Evolutionary conservation across 2,888 invertebrate species (phyloP), one percentile per base, ranked within the genome.

Genomic region (Alloplasta piceator): DNA sequence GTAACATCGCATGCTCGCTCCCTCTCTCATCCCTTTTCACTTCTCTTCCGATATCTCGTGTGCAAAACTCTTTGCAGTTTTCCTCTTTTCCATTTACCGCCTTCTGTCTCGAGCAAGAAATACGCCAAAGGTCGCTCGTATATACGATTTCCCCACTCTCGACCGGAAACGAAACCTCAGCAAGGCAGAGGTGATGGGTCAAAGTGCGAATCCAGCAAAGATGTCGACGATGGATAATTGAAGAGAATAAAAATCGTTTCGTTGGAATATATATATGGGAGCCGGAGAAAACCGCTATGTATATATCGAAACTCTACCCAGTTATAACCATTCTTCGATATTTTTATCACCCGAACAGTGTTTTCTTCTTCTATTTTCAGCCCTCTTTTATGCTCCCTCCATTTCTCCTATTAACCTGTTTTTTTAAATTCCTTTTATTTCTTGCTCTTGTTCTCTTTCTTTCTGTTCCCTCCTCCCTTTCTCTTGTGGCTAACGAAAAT

Each of bases 141-240:
- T 12, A 50, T 63, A 46, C 7, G 52, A 73, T 38, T 12, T 73
- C 50, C 50, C n/a, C 12, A 14, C 61, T 70, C 71, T 16, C 60
- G 10, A 1, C 61, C 38, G 76, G 58, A 73, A 73, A 73, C 68
- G 64, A 73, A 58, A 56, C 48, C 48, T 6, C 26, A 3, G 3
- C 26, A 2, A 26, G 26, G 26, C 1, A 64, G 60, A 70, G 64
- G 73, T 58, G 56, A 58, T 64, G 68, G 63, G 63, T 73, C 72
- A 68, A 80, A 81, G 77, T 81, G 80, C 80, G 73, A 81, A 70
- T 66, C 80, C 77, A 77, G 77, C 77, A 81, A 74, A 77, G 76
- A 74, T 81, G 80, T 81, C 80, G 77, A 68, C 50, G 52, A 72
- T 77, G 64, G 80, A 81, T 81, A 81, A 81, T 81, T 70, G 73